Evolutionary conservation across 2,113 vertebrate genomes (phyloP), one percentile per base, ranked within the genome.

Genomic region (Ornithorhynchus anatinus): DNA sequence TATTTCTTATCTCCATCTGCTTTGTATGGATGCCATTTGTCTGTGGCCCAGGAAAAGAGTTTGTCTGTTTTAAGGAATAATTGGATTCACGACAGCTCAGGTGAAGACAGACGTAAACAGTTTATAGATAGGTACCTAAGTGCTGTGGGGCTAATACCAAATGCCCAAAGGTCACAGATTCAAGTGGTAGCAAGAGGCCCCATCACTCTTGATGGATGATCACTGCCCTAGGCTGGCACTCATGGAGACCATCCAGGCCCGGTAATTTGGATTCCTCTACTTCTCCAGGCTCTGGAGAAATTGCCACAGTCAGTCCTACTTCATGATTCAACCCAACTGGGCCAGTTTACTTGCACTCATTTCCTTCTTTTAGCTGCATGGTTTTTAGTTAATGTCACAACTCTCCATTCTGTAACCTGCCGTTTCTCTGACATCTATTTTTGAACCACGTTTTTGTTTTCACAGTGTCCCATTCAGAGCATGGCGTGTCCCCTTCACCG

Each of bases 391-490:
- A 76, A 60, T 25, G 31, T 64, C 39, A 16, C n/a, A n/a, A n/a
- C n/a, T n/a, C n/a, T n/a, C n/a, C n/a, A n/a, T n/a, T n/a, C n/a
- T n/a, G n/a, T n/a, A n/a, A n/a, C 59, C 47, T 62, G 43, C 8
- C 58, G 43, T 47, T 12, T 73, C 69, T 67, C 63, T 50, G 16
- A 69, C 72, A 56, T 61, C 67, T 54, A 72, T 67, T 43, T 62
- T 73, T 79, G 58, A 75, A 29, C 57, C 32, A 83, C 2, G 45
- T 81, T 61, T 80, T 82, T 89, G 56, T 84, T 92, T 76, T 69
- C 88, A 93, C 93, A 96, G 95, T 95, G 91, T 93, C 92, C 91
- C 94, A 79, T 85, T 89, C 91, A 92, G 90, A 94, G 95, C 96
- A 95, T 94, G 95, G 87, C 92, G 91, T 92, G 89, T 89, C 85